Conservation (phyloP, 2,888 invertebrate genomes). For the Leucoptera coffeella region DNA sequence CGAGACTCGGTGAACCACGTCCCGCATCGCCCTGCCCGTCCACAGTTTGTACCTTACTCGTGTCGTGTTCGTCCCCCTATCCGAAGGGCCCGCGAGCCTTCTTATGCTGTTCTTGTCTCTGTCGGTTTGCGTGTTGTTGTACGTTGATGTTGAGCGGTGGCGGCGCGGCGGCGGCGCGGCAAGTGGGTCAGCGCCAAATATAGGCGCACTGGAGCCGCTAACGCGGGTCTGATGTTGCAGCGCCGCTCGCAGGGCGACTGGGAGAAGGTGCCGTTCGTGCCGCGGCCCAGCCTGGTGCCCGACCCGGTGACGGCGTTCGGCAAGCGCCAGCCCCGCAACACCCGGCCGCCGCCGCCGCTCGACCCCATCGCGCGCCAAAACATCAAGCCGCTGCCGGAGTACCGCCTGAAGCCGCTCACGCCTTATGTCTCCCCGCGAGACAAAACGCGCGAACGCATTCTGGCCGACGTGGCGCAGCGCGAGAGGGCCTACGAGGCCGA, state of each 20-base stretch:
- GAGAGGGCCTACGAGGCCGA: slow-evolving; percentile 54
- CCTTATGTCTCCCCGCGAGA: slow-evolving; percentile 66
- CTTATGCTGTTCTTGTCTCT: slow-evolving; percentile 4
- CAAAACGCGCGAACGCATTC: slow-evolving; percentile 57
- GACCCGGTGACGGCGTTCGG: slow-evolving; percentile 84
- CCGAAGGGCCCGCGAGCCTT: slow-evolving; percentile 30
- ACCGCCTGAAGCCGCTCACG: slow-evolving; percentile 55
- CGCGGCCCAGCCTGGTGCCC: slow-evolving; percentile 77
- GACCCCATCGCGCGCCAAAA: slow-evolving; percentile 55
- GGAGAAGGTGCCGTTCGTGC: slow-evolving; percentile 84
- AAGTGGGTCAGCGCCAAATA: slow-evolving; percentile 50
- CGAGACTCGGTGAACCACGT: slow-evolving; percentile 27
- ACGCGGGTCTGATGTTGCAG: slow-evolving; percentile 60
- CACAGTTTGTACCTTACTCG: slow-evolving; percentile 3
- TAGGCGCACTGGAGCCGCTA: slow-evolving; percentile 51
- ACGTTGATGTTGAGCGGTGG: background rate
- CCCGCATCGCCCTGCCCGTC: slow-evolving; percentile 21
- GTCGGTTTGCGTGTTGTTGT: slow-evolving; percentile 4
- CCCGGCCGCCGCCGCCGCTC: slow-evolving; percentile 37
- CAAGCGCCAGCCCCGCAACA: slow-evolving; percentile 50
- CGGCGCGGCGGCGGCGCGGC: background rate
- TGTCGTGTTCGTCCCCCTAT: slow-evolving; percentile 9
- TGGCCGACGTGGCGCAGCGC: slow-evolving; percentile 51
- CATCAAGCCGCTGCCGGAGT: slow-evolving; percentile 56
- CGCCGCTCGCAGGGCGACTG: slow-evolving; percentile 71